Percentiles rank a stretch among this genome's conserved stretches.
Conservation (phyloP, 2,113 vertebrate genomes). For the Prunella himalayana region DNA sequence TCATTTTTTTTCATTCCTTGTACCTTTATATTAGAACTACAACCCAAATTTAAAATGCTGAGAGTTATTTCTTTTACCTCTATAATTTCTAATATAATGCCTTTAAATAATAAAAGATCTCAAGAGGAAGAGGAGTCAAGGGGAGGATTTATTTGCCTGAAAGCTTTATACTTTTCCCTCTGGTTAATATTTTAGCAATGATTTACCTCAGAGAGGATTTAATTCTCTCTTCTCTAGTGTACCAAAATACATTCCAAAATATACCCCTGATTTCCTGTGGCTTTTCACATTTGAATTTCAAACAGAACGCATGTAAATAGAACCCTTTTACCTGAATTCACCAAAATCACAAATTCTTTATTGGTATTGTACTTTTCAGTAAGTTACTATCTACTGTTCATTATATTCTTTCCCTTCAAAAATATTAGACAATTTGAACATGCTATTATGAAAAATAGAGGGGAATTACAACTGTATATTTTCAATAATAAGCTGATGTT, state of each 20-base stretch:
- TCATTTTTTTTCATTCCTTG: neutral
- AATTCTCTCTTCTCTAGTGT: neutral
- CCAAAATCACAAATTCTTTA: neutral
- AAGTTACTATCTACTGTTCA: neutral
- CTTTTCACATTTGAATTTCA: constrained; percentile 15
- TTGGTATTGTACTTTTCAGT: neutral
- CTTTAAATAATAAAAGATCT: neutral
- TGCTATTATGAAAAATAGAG: neutral
- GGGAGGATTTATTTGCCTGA: neutral
- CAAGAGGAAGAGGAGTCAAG: accelerated
- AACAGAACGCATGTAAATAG: neutral
- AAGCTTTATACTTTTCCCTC: neutral
- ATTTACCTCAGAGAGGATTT: neutral
- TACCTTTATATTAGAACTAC: neutral
- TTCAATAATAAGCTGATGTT: neutral
- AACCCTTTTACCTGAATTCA: neutral
- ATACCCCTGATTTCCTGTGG: neutral
- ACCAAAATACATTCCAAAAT: neutral
- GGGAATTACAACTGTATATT: neutral
- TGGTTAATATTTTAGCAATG: neutral
- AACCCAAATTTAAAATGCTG: neutral
- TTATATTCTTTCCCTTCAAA: neutral
- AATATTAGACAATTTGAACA: neutral
- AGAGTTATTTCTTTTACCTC: neutral
- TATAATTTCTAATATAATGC: neutral